Percentiles rank a stretch among this genome's conserved stretches.
phyloP scores from a whole-genome alignment of 2,113 vertebrate genomes.

The Oncorhynchus tshawytscha region DNA sequence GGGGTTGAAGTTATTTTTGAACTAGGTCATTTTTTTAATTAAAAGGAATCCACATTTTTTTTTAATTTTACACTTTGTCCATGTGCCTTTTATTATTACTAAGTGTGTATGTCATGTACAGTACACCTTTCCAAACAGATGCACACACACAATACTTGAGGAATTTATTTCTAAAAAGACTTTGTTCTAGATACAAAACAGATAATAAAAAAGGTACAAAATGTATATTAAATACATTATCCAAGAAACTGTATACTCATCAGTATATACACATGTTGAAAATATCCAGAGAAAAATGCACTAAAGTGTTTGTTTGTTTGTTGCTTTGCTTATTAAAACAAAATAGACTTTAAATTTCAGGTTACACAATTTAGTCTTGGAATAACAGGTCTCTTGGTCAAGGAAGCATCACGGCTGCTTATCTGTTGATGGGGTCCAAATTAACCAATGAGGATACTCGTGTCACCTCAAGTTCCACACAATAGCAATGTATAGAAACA shows the following conservation, averaged over 20 bases:
- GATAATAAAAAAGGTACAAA: constrained; percentile 67
- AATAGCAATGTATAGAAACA: background rate
- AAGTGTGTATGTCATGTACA: background rate
- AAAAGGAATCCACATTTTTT: constrained; percentile 36
- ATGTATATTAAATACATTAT: constrained; percentile 72
- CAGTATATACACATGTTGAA: constrained; percentile 73
- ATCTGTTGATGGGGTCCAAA: constrained; percentile 25
- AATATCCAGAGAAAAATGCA: constrained; percentile 64
- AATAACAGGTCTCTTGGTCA: constrained; percentile 11
- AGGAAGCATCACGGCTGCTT: constrained; percentile 13
- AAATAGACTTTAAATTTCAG: constrained; percentile 62
- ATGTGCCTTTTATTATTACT: constrained; percentile 9
- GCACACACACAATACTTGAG: constrained; percentile 45
- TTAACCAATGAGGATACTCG: background rate
- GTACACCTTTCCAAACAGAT: background rate
- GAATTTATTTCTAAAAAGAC: constrained; percentile 68
- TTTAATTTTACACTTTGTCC: constrained; percentile 18
- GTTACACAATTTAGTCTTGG: constrained; percentile 49
- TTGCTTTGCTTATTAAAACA: constrained; percentile 47
- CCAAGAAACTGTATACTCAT: constrained; percentile 55
- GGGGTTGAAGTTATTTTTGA: constrained; percentile 33
- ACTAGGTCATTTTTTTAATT: constrained; percentile 34
- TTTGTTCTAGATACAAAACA: constrained; percentile 64
- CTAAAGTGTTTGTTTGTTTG: constrained; percentile 29
- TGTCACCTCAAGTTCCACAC: constrained; percentile 15